Percentiles rank a stretch among this genome's conserved stretches.
Conservation (phyloP, 2,113 vertebrate species). For the human (Homo sapiens) region GRCh38 chr12:68736001-68736500, state of each 20-base stretch:
- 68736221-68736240: background rate
- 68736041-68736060: no score
- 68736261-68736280: background rate
- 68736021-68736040: no score
- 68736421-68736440: no score
- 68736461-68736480: no score
- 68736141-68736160: no score
- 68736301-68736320: background rate
- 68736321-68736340: background rate
- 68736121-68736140: no score
- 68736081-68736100: background rate
- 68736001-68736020: no score
- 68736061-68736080: no score
- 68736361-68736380: background rate
- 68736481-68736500: no score
- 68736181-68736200: background rate
- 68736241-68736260: background rate
- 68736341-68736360: background rate
- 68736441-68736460: no score
- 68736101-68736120: no score
- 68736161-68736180: no score
- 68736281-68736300: background rate
- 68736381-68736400: background rate
- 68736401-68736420: background rate
- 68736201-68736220: background rate